Conservation (phyloP, 2,113 vertebrate genomes). For the Blennius ocellaris region DNA sequence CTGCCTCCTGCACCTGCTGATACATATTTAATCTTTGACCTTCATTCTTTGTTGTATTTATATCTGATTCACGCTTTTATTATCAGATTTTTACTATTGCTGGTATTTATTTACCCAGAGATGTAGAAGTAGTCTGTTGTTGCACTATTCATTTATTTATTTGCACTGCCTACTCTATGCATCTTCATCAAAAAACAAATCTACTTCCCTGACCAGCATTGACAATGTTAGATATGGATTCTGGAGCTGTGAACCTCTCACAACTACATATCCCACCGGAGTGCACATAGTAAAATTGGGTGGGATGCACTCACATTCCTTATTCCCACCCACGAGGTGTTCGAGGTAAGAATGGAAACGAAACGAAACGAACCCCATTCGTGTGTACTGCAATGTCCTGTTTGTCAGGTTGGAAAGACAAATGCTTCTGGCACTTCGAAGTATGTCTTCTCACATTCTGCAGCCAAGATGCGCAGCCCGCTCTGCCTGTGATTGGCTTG, state of each 20-base stretch:
- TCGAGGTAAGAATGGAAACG: neutral
- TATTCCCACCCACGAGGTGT: slow-evolving; percentile 12
- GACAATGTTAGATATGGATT: slow-evolving; percentile 45
- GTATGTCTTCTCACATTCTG: slow-evolving; percentile 58
- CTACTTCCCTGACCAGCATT: slow-evolving; percentile 36
- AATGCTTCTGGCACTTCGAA: slow-evolving; percentile 35
- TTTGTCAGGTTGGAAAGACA: slow-evolving; percentile 27
- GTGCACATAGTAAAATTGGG: slow-evolving; percentile 27
- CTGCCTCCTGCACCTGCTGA: too few species aligned
- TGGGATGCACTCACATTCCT: slow-evolving; percentile 10
- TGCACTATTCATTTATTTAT: too few species aligned
- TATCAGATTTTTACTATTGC: too few species aligned
- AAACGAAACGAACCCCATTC: slow-evolving; percentile 34
- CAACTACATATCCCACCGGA: neutral
- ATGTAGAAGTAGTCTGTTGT: too few species aligned
- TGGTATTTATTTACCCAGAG: too few species aligned
- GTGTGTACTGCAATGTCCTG: slow-evolving; percentile 32
- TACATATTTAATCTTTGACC: too few species aligned
- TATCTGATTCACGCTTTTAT: too few species aligned
- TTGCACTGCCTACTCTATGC: too few species aligned
- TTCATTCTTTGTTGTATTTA: too few species aligned
- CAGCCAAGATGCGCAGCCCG: slow-evolving; percentile 64
- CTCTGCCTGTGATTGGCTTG: slow-evolving; percentile 65
- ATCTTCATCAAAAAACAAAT: slow-evolving; percentile 17
- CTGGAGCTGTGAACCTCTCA: slow-evolving; percentile 23